phyloP scores from a whole-genome alignment of 2,888 invertebrate genomes.

The Penaeus monodon region DNA sequence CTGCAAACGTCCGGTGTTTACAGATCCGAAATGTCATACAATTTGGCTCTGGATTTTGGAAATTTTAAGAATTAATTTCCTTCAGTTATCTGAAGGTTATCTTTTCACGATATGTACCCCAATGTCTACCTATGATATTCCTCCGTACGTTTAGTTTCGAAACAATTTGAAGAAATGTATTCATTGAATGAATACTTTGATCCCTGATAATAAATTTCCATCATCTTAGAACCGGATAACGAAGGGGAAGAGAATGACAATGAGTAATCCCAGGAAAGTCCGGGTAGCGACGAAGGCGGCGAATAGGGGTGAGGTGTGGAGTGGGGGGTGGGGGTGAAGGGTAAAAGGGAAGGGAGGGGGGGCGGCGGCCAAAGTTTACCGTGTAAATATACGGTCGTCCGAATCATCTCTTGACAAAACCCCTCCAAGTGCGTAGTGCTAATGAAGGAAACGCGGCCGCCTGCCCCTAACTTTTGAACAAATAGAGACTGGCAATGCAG shows the following conservation, averaged over 20 bases:
- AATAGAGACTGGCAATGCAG: slow-evolving; percentile 22
- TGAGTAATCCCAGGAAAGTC: not conserved
- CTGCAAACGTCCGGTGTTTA: too few species aligned
- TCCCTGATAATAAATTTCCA: too few species aligned
- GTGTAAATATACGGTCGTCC: slow-evolving; percentile 17
- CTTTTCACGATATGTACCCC: too few species aligned
- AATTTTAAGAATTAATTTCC: too few species aligned
- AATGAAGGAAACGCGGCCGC: slow-evolving; percentile 3
- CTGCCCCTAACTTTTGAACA: slow-evolving; percentile 22
- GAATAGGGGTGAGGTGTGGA: not conserved
- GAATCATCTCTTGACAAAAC: not conserved
- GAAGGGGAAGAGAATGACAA: not conserved
- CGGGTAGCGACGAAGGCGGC: not conserved
- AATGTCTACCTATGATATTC: too few species aligned
- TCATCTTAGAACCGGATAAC: not conserved
- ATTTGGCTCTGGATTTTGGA: too few species aligned
- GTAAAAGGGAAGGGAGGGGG: not conserved
- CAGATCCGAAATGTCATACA: too few species aligned
- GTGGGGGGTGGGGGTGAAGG: not conserved
- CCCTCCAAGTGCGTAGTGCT: slow-evolving; percentile 6
- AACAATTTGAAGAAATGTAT: too few species aligned
- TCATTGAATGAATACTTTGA: too few species aligned
- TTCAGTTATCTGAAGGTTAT: too few species aligned
- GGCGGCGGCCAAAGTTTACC: slow-evolving; percentile 8
- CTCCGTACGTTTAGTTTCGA: too few species aligned